A percentile compares a stretch with the other conserved stretches of the same genome.
phyloP scores from a whole-genome alignment of 1,140 invertebrate genomes.

The Drosophila rufa region DNA sequence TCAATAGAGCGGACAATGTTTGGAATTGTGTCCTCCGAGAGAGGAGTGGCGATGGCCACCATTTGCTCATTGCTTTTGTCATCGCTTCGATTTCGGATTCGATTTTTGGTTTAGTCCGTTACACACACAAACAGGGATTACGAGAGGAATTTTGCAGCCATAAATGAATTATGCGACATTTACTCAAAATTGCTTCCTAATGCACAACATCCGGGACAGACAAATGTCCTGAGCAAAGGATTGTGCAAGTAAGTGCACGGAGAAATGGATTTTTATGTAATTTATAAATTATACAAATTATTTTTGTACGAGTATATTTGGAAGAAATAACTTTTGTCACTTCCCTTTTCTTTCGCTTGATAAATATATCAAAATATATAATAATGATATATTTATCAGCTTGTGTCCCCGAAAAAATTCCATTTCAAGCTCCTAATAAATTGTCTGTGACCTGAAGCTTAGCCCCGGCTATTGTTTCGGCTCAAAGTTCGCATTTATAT shows the following conservation, averaged over 20 bases:
- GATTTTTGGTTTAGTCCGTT: constrained; percentile 32
- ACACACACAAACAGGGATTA: constrained; percentile 2
- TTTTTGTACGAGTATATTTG: too few relatives aligned
- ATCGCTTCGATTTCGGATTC: constrained; percentile 37
- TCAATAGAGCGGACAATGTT: constrained; percentile 63
- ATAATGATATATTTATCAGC: neutral
- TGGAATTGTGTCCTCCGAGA: constrained; percentile 29
- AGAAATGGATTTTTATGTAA: neutral
- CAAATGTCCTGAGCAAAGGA: constrained; percentile 14
- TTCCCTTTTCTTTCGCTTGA: too few relatives aligned
- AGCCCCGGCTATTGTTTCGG: constrained; percentile 64
- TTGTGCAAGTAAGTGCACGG: neutral
- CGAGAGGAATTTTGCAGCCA: constrained; percentile 36
- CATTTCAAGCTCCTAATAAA: constrained; percentile 66
- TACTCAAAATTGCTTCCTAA: constrained; percentile 81
- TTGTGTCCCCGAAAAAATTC: neutral
- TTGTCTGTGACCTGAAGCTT: constrained; percentile 47
- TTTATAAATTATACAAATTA: too few relatives aligned
- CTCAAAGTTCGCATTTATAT: constrained; percentile 17
- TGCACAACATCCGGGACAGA: constrained; percentile 64
- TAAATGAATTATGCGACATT: constrained; percentile 85
- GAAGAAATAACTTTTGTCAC: too few relatives aligned
- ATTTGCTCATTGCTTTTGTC: constrained; percentile 56
- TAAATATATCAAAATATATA: too few relatives aligned
- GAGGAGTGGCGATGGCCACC: constrained; percentile 25